Conservation (phyloP, 2,888 invertebrate genomes). For the Drosophila sordidula region DNA sequence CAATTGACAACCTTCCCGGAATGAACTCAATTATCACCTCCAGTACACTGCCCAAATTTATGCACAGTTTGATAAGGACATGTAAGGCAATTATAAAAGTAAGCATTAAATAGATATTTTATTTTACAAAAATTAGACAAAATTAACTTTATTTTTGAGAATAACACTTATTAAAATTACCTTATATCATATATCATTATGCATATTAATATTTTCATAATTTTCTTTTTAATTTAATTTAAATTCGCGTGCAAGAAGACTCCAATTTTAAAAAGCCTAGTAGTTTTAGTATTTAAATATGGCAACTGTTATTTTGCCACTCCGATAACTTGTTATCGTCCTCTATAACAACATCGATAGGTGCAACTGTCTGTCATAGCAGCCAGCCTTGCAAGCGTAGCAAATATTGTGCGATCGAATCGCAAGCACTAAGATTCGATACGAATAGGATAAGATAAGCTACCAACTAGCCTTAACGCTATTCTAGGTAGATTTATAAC, state of each 20-base stretch:
- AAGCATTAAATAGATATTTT: too few relatives aligned
- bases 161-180: too few relatives aligned
- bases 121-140: too few relatives aligned
- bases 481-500: conserved; percentile 32
- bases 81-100: too few relatives aligned
- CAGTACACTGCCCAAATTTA: background rate
- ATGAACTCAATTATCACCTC: background rate
- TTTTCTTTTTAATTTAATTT: too few relatives aligned
- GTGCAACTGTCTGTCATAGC: background rate
- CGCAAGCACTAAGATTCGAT: background rate
- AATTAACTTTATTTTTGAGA: too few relatives aligned
- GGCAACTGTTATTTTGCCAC: background rate
- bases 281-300: background rate
- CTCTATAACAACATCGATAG: background rate
- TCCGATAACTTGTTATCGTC: conserved; percentile 7
- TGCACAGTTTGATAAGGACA: background rate
- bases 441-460: conserved; percentile 40
- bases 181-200: too few relatives aligned
- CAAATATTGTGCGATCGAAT: background rate
- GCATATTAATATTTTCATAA: too few relatives aligned
- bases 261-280: too few relatives aligned
- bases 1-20: conserved; percentile 3
- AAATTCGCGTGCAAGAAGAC: too few relatives aligned
- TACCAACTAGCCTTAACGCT: conserved; percentile 8
- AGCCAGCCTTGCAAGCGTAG: background rate